These are phyloP conservation scores for Caranx melampygus DNA, from an alignment of 2,113 vertebrate genomes.

Conservation along the genomic window DNA sequence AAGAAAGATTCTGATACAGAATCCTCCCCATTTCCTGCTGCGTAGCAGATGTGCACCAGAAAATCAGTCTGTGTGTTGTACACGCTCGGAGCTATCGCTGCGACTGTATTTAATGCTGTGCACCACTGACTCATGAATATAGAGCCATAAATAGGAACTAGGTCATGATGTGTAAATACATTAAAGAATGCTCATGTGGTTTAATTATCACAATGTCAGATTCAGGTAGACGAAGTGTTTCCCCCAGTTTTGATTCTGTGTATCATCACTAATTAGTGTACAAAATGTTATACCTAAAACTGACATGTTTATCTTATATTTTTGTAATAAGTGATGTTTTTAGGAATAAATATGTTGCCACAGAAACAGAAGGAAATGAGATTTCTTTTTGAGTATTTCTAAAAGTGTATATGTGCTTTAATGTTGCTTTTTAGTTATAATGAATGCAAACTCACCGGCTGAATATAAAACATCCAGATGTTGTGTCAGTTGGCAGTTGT, in stretches of 20 bases:
- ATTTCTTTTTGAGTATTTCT: background rate
- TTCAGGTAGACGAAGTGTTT: no score
- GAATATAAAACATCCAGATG: background rate
- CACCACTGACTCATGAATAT: slow-evolving; percentile 15
- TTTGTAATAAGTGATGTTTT: background rate
- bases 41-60: slow-evolving; percentile 31
- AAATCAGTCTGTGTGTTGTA: background rate
- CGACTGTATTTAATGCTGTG: background rate
- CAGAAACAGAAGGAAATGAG: background rate
- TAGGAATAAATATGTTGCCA: background rate
- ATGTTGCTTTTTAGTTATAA: background rate
- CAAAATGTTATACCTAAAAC: no score
- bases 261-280: no score
- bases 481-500: background rate
- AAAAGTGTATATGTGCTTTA: background rate
- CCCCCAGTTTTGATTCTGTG: no score
- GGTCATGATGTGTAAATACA: background rate
- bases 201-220: no score
- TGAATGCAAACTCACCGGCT: slow-evolving; percentile 1
- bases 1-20: slow-evolving; percentile 3
- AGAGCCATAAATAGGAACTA: background rate
- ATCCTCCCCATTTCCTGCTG: slow-evolving; percentile 33
- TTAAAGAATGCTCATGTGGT: background rate
- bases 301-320: background rate
- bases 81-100: slow-evolving; percentile 4